phyloP scores from a whole-genome alignment of 2,797 vertebrate genomes.

The Macrochelys suwanniensis region DNA sequence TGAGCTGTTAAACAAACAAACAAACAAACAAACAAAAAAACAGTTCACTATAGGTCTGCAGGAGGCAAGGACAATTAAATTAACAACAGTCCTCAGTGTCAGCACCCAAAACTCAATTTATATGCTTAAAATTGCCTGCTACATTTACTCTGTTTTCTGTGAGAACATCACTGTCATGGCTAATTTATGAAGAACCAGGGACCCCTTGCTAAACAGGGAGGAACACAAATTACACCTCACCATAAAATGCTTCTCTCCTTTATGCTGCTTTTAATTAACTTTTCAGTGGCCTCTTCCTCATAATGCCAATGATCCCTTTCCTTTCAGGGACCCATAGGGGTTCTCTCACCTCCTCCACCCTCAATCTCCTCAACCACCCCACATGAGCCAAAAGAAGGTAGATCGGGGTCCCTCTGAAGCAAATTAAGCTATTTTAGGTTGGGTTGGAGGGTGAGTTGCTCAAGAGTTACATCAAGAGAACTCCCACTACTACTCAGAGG shows the following conservation, averaged over 20 bases:
- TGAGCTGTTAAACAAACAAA: neutral
- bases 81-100: neutral
- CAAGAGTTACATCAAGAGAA: neutral
- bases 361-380: neutral
- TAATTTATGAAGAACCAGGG: constrained; percentile 5
- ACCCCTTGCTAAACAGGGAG: neutral
- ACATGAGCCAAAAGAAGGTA: neutral
- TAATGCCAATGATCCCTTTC: neutral
- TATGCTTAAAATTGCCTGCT: neutral
- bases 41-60: neutral
- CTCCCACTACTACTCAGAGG: neutral
- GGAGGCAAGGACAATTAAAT: neutral
- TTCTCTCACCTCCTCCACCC: neutral
- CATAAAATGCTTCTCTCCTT: neutral
- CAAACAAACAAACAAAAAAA: neutral
- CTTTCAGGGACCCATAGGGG: neutral
- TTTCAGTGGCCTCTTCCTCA: neutral
- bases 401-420: neutral
- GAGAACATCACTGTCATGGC: constrained; percentile 16
- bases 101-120: constrained; percentile 20
- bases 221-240: neutral
- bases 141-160: constrained; percentile 17
- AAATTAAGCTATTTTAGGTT: neutral
- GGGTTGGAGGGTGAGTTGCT: neutral
- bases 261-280: neutral